A percentile compares a stretch with the other conserved stretches of the same genome.
These are phyloP conservation scores for Tetrax tetrax DNA, from an alignment of 2,113 vertebrate species.

Conservation along the genomic window DNA sequence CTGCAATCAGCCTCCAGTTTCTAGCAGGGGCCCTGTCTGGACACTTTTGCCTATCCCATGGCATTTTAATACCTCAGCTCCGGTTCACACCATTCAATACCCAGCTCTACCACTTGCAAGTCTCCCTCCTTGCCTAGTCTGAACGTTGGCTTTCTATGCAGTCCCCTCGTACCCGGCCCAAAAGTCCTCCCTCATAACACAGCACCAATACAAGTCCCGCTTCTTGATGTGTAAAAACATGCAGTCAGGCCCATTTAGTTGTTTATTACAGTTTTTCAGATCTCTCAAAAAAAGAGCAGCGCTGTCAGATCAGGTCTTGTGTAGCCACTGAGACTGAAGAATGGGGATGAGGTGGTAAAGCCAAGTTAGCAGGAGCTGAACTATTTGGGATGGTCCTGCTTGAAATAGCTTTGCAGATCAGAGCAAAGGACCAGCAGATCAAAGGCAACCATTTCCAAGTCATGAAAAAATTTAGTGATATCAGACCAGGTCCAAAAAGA, in stretches of 20 bases:
- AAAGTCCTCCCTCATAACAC: neutral
- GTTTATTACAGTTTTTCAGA: neutral
- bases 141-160: neutral
- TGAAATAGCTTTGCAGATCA: neutral
- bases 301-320: neutral
- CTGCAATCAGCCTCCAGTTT: neutral
- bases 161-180: neutral
- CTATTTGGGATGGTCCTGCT: neutral
- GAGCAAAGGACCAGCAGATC: neutral
- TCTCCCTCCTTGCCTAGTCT: neutral
- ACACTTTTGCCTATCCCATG: neutral
- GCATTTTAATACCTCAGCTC: neutral
- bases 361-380: neutral
- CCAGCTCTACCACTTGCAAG: neutral
- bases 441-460: neutral
- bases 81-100: neutral
- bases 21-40: neutral
- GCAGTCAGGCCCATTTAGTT: neutral
- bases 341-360: neutral
- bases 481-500: neutral
- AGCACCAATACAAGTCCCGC: neutral
- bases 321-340: neutral
- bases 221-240: neutral
- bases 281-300: neutral
- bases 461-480: neutral